phyloP scores from a whole-genome alignment of 2,888 invertebrate species.

The Hedychridium roseum region DNA sequence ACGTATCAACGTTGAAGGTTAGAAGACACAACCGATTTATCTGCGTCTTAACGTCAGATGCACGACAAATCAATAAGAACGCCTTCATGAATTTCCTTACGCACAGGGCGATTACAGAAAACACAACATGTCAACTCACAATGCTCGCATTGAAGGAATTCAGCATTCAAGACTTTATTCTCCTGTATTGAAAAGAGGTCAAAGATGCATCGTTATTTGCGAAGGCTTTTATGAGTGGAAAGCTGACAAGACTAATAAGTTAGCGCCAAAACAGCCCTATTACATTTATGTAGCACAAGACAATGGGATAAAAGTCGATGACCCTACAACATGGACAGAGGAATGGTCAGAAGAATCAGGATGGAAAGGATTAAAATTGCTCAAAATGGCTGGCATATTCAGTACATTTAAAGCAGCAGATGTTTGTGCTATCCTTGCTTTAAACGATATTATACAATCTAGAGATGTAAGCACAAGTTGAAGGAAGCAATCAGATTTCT shows the following conservation, averaged over 20 bases:
- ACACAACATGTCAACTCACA: slow-evolving; percentile 78
- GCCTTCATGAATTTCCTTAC: not conserved
- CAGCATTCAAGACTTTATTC: slow-evolving; percentile 73
- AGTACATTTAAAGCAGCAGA: slow-evolving; percentile 71
- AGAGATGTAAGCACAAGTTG: too few relatives aligned
- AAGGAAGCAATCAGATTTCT: too few relatives aligned
- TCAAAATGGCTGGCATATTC: slow-evolving; percentile 82
- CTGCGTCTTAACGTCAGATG: not conserved
- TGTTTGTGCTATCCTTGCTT: slow-evolving; percentile 31
- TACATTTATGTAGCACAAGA: slow-evolving; percentile 75
- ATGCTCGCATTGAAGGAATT: slow-evolving; percentile 79
- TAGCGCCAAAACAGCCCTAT: slow-evolving; percentile 75
- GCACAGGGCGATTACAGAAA: slow-evolving; percentile 70
- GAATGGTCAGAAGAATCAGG: slow-evolving; percentile 66
- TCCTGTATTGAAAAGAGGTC: slow-evolving; percentile 72
- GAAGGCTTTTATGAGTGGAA: slow-evolving; percentile 89
- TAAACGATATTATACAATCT: not conserved
- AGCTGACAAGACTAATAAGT: slow-evolving; percentile 65
- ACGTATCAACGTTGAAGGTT: slow-evolving; percentile 24
- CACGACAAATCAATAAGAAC: not conserved
- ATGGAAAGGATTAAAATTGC: slow-evolving; percentile 71
- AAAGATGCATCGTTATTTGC: slow-evolving; percentile 79
- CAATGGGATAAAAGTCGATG: slow-evolving; percentile 66
- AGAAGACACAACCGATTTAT: not conserved
- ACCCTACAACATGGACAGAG: slow-evolving; percentile 67